Base-by-base conservation (phyloP, 2,113 vertebrate species). In the Sinocyclocheilus anophthalmus region DNA sequence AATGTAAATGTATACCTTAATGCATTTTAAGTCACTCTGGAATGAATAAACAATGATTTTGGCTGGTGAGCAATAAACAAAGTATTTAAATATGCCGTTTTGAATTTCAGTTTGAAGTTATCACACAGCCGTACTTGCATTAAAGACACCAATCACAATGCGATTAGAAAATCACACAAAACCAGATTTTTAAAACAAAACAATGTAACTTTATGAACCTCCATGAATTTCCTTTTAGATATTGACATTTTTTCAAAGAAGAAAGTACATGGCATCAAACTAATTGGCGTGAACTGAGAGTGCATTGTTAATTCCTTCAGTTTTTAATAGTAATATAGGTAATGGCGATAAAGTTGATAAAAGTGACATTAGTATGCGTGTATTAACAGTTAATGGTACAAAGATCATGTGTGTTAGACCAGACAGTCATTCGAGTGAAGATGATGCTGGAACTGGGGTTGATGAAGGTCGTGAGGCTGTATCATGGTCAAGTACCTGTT, bases 401-500 rank as follows among this genome's bases (percentile, higher is more conserved):
- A n/a, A 39, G 30, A 22, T 0, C 37, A 22, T 42, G 70, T n/a
- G 70, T 73, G 70, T 73, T 73, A 73, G 10, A 45, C 53, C 76
- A 78, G 30, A 78, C 42, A 7, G 20, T 16, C 12, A 42, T 0
- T n/a, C 11, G 20, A 63, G n/a, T 57, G 22, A 63, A 24, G 55
- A 45, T 24, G 77, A 55, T 39, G 26, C 14, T 11, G 67, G 14
- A 14, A 26, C 53, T 69, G 65, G 9, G 22, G 24, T 13, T 76
- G 42, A 72, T 20, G 42, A 61, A 70, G 24, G 13, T 18, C 3
- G 4, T 81, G 37, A 81, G 50, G 87, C 42, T 57, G 7, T 77
- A 67, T 85, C 39, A 42, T 10, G 7, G 57, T 77, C 83, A 67
- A 70, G 85, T 95, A 98, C 97, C 97, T 98, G 97, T 92, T 98